phyloP scores from a whole-genome alignment of 1,140 invertebrate species.

The Cheumatopsyche charites region DNA sequence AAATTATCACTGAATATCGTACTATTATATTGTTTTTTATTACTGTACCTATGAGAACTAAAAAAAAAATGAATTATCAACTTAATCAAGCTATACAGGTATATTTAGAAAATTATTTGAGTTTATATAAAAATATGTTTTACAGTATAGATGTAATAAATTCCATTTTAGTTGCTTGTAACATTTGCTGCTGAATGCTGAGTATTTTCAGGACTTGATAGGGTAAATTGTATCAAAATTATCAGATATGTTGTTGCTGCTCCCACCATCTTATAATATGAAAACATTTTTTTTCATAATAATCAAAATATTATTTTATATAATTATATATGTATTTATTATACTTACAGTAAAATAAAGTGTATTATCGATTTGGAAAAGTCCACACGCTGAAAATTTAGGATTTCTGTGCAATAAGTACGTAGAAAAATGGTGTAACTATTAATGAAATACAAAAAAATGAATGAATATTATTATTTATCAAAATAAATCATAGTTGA shows the following conservation, averaged over 20 bases:
- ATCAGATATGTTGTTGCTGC: slow-evolving; percentile 34
- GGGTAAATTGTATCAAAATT: slow-evolving; percentile 30
- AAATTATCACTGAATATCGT: too few species aligned
- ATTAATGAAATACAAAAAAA: slow-evolving; percentile 11
- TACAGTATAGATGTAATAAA: too few species aligned
- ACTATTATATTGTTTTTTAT: too few species aligned
- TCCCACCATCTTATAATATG: slow-evolving; percentile 27
- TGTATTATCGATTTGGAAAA: slow-evolving; percentile 28
- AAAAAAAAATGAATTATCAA: too few species aligned
- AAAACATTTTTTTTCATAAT: neutral
- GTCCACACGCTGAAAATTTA: slow-evolving; percentile 27
- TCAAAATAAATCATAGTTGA: neutral
- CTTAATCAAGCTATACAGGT: too few species aligned
- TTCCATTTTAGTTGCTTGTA: too few species aligned
- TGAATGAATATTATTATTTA: slow-evolving; percentile 6
- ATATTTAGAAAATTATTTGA: too few species aligned
- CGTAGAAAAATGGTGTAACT: slow-evolving; percentile 35
- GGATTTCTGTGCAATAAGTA: slow-evolving; percentile 29
- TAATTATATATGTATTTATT: too few species aligned
- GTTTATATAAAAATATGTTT: too few species aligned
- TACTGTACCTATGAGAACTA: too few species aligned
- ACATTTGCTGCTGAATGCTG: too few species aligned
- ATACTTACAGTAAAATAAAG: slow-evolving; percentile 30
- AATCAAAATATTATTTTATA: too few species aligned
- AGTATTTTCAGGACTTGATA: neutral